Base-by-base conservation (phyloP, 2,113 vertebrate species). In the Lagopus muta region DNA sequence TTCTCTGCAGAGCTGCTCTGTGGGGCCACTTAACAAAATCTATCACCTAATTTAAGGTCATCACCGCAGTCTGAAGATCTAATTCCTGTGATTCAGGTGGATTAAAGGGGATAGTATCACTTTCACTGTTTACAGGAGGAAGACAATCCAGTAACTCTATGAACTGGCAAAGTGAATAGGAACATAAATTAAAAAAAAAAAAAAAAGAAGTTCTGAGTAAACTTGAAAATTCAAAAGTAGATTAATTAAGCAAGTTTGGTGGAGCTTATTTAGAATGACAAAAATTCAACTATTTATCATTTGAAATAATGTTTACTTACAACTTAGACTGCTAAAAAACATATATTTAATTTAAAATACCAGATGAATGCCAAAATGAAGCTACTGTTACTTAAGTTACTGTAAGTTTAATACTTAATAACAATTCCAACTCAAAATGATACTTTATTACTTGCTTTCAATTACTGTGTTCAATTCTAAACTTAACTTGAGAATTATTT, bases 21-120 rank as follows among this genome's bases (percentile, higher is more conserved):
- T 34, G 47, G 95, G 93, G 73, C 18, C 71, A 88, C 65, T 96
- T 91, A 76, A 86, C 60, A 95, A 96, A 95, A 94, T 57, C 83
- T 89, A 71, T 92, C 84, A 93, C 71, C 67, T 95, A 76, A 34
- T 90, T 92, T 28, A 87, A 66, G 30, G 52, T 91, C 94, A 79
- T 88, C 73, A 82, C 88, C 96, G 81, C 83, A 64, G 88, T 82
- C 54, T 90, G 74, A 92, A 85, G 62, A 82, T 80, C 84, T 84
- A 50, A 81, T 50, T 79, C 66, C 71, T 85, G 50, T 42, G 78
- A 34, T 55, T 90, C 50, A 47, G 28, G 22, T 82, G 76, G 65
- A 40, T 94, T 92, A 73, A 93, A 86, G 32, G 27, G 69, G 93
- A 89, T 55, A 83, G 54, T 28, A 65, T 69, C 32, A n/a, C 80